Conservation (phyloP, 2,888 invertebrate species). For the Lymantria monacha region DNA sequence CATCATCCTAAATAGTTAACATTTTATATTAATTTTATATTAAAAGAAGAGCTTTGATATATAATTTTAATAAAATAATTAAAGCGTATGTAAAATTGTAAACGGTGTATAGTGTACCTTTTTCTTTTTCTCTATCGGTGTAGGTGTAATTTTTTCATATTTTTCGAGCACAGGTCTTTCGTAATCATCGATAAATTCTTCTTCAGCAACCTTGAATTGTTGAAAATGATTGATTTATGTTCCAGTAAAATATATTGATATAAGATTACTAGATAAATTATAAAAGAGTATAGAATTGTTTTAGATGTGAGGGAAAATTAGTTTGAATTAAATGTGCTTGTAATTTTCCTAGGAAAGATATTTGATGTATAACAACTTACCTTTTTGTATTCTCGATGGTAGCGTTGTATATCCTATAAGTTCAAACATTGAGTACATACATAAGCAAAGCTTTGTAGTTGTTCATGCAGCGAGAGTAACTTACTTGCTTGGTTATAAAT, state of each 20-base stretch:
- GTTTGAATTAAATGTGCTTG: slow-evolving; percentile 1
- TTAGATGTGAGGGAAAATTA: no score
- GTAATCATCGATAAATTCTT: slow-evolving; percentile 85
- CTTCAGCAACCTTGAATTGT: slow-evolving; percentile 64
- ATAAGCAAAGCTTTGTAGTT: slow-evolving; percentile 49
- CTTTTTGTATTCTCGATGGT: slow-evolving; percentile 13
- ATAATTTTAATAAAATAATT: not conserved
- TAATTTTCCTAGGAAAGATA: no score
- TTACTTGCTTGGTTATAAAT: slow-evolving; percentile 31
- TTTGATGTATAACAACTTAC: no score
- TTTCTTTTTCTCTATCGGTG: slow-evolving; percentile 76
- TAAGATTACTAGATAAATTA: no score
- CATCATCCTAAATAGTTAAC: slow-evolving; percentile 50
- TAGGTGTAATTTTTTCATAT: slow-evolving; percentile 83
- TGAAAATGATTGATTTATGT: slow-evolving; percentile 31
- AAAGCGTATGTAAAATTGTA: not conserved
- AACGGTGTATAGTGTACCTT: slow-evolving; percentile 61
- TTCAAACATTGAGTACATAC: slow-evolving; percentile 24
- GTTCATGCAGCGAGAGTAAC: slow-evolving; percentile 43
- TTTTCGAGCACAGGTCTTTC: slow-evolving; percentile 88
- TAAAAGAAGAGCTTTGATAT: not conserved
- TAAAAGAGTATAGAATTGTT: no score
- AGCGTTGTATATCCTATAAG: not conserved
- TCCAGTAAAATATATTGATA: not conserved
- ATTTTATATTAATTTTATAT: not conserved